Evolutionary conservation across 2,888 invertebrate genomes (phyloP).

Genomic region (Sepiola atlantica): DNA sequence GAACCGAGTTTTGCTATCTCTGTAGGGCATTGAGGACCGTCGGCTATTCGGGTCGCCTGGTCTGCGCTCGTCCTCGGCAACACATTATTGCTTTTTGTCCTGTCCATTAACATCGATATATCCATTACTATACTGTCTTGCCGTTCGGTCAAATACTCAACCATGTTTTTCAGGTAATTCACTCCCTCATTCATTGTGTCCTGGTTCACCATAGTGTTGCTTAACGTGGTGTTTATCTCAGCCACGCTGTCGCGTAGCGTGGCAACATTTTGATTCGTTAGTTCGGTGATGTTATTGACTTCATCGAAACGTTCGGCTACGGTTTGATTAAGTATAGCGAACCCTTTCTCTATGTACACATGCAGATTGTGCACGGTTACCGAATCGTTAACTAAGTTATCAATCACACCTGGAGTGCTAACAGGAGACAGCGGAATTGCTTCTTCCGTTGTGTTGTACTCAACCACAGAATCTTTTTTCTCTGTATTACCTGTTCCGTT

Average conservation of each 20-base stretch:
- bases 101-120: constrained; percentile 57
- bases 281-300: background rate
- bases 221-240: background rate
- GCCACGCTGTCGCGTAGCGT: too few species aligned
- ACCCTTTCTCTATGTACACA: background rate
- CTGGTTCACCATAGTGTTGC: background rate
- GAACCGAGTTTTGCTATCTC: constrained; percentile 46
- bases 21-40: constrained; percentile 35
- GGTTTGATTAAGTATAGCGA: background rate
- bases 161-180: background rate
- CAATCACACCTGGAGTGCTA: background rate
- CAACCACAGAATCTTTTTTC: background rate
- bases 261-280: background rate
- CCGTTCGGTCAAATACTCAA: background rate
- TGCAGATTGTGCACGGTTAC: background rate
- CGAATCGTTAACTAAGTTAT: background rate
- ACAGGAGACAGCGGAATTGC: background rate
- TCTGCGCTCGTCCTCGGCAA: constrained; percentile 39
- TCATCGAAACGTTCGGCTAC: background rate
- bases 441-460: background rate
- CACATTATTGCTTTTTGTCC: constrained; percentile 45
- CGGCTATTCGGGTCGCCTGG: constrained; percentile 24
- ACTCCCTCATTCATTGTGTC: background rate
- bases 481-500: background rate
- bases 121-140: constrained; percentile 50